Evolutionary conservation across 1,140 invertebrate species (phyloP).

Genomic region (Pomacea maculata): DNA sequence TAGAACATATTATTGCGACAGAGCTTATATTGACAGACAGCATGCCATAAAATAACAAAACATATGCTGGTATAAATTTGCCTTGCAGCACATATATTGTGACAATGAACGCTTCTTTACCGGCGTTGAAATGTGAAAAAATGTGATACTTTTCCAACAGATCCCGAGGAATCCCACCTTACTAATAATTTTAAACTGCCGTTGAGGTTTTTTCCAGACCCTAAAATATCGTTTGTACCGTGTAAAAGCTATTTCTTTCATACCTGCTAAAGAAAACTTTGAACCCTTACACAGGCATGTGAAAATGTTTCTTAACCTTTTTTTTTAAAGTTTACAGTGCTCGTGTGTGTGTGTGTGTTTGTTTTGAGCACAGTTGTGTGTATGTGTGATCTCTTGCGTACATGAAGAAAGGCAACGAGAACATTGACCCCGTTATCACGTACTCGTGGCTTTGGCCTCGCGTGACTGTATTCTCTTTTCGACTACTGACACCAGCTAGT

Average conservation of each 20-base stretch:
- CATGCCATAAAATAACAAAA: no score
- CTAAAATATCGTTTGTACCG: not conserved
- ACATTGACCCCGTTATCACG: not conserved
- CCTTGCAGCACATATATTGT: no score
- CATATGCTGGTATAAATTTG: no score
- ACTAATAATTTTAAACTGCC: not conserved
- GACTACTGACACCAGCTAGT: not conserved
- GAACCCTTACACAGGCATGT: not conserved
- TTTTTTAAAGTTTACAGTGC: not conserved
- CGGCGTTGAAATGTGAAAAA: no score
- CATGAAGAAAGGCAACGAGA: not conserved
- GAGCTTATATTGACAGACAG: no score
- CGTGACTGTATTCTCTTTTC: not conserved
- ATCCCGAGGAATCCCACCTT: not conserved
- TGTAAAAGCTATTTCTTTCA: not conserved
- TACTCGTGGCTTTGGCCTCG: not conserved
- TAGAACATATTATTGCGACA: no score
- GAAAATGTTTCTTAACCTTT: not conserved
- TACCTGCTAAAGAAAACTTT: not conserved
- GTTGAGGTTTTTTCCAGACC: not conserved
- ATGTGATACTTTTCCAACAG: no score
- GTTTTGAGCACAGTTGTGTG: not conserved
- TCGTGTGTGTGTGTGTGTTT: constrained; percentile 3
- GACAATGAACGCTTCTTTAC: no score
- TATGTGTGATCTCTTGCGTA: not conserved